Base-by-base conservation (phyloP, 2,113 vertebrate genomes). In the Myrmecophaga tridactyla region DNA sequence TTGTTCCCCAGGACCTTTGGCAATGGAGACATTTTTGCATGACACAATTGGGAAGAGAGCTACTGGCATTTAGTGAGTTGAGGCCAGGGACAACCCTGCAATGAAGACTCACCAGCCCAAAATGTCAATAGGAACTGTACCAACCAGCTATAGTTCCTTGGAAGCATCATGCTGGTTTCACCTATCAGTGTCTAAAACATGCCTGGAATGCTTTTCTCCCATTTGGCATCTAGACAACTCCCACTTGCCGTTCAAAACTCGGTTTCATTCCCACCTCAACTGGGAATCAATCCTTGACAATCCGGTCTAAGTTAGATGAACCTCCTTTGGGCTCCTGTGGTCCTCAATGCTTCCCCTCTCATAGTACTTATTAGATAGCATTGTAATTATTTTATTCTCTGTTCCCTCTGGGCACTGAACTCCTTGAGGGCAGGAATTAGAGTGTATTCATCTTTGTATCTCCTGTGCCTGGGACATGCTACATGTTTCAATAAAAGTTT, bases 221-320 rank as follows among this genome's bases (percentile, higher is more conserved):
- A 21, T 48, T 95, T 83, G 81, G 75, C 15, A 86, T 72, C 48
- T 75, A 80, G 34, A 58, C 92, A 89, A 83, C 75, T 94, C 84
- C 78, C 39, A 86, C 17, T 82, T 95, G 62, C 39, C 51, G 76
- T 94, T 76, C 48, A 84, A 84, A 93, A 83, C 43, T 94, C 18
- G 9, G 80, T 82, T 95, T 94, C 73, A 96, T 93, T 87, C 34
- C 80, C 31, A 78, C 18, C 67, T 97, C 78, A 93, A 77, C 80
- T 84, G 56, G 43, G 89, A 93, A 95, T 51, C 29, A 58, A 78
- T 73, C 82, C 46, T 70, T 82, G 36, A 85, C 83, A 70, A 84
- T 58, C 39, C 39, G 80, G 73, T 89, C 67, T 86, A 83, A 95
- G 91, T 89, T 65, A 63, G 78, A 48, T 93, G 53, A 80, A 84